These are phyloP conservation scores for Amphimallon solstitiale DNA, from an alignment of 2,888 invertebrate genomes.

Conservation along the genomic window DNA sequence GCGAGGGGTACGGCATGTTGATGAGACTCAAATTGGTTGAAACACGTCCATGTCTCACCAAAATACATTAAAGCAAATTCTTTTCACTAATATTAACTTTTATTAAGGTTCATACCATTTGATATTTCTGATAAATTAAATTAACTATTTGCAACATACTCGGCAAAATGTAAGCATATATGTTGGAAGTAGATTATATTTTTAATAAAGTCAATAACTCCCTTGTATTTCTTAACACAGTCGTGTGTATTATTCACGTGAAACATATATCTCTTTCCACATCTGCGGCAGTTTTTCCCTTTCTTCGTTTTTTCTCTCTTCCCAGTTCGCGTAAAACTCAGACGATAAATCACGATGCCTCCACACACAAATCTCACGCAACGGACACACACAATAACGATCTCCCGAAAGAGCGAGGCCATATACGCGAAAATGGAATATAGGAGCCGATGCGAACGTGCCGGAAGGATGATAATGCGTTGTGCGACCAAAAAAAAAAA, in stretches of 20 bases:
- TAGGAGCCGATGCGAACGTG: background rate
- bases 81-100: too few species aligned
- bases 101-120: too few species aligned
- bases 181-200: too few species aligned
- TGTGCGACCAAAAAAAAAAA: constrained; percentile 36
- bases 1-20: too few species aligned
- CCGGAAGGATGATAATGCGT: background rate
- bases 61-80: too few species aligned
- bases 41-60: too few species aligned
- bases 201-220: background rate
- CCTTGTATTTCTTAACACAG: background rate
- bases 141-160: too few species aligned
- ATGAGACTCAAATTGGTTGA: too few species aligned
- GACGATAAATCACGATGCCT: constrained; percentile 33
- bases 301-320: too few species aligned
- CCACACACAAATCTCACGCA: constrained; percentile 32
- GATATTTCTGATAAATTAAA: too few species aligned
- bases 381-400: constrained; percentile 32
- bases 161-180: too few species aligned
- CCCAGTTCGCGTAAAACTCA: constrained; percentile 23
- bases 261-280: background rate
- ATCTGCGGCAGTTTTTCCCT: constrained; percentile 24
- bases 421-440: constrained; percentile 1
- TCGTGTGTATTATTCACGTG: constrained; percentile 5
- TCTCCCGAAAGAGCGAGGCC: constrained; percentile 27